Evolutionary conservation across 2,888 invertebrate species (phyloP).

Genomic region (Eudemis profundana): DNA sequence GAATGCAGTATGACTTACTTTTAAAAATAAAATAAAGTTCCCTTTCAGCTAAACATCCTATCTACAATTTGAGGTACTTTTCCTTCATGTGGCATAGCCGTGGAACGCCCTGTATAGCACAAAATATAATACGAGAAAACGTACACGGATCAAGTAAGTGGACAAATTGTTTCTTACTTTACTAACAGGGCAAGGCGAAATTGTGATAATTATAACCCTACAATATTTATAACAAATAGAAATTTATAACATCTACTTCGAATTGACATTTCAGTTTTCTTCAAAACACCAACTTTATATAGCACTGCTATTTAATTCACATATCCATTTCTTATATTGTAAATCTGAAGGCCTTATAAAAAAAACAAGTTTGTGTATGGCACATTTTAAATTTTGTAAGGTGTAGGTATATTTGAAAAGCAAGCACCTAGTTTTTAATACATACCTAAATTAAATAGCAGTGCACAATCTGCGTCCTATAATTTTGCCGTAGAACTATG

Average conservation of each 20-base stretch:
- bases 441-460: slow-evolving; percentile 9
- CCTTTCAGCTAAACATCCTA: too few species aligned
- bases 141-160: too few species aligned
- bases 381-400: slow-evolving; percentile 10
- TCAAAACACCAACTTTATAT: background rate
- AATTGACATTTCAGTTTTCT: slow-evolving; percentile 14
- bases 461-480: slow-evolving; percentile 3
- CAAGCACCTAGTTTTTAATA: background rate
- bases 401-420: background rate
- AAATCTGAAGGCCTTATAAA: too few species aligned
- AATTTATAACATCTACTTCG: slow-evolving; percentile 2
- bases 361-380: background rate
- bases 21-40: too few species aligned
- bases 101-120: too few species aligned
- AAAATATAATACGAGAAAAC: too few species aligned
- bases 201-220: too few species aligned
- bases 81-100: too few species aligned
- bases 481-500: background rate
- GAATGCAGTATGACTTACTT: too few species aligned
- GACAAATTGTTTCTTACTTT: too few species aligned
- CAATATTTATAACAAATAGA: background rate
- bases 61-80: too few species aligned
- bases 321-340: too few species aligned
- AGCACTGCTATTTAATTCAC: slow-evolving; percentile 11
- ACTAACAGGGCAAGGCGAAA: background rate